Conservation (phyloP, 2,797 vertebrate species). For the Falco biarmicus region DNA sequence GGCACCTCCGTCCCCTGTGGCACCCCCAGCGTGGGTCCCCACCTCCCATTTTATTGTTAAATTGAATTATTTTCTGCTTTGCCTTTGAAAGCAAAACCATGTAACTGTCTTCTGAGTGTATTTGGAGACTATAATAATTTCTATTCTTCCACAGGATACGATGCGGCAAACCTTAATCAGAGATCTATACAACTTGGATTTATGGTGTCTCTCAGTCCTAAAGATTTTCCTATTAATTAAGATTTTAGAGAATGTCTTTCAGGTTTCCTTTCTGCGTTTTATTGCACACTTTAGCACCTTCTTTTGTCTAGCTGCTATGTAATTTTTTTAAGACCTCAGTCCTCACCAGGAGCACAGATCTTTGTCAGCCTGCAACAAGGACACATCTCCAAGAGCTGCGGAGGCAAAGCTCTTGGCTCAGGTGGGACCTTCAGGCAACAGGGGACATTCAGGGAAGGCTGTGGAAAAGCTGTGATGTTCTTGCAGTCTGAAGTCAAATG, state of each 20-base stretch:
- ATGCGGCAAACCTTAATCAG: constrained; percentile 47
- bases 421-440: neutral
- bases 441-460: neutral
- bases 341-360: neutral
- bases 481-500: neutral
- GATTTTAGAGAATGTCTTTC: constrained; percentile 48
- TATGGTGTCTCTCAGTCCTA: constrained; percentile 45
- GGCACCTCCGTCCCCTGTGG: neutral
- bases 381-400: rapidly evolving
- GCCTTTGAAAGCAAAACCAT: constrained; percentile 61
- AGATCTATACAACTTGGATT: constrained; percentile 21
- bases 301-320: neutral
- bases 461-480: neutral
- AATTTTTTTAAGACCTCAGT: neutral
- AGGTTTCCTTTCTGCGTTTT: constrained; percentile 47
- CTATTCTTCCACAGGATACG: constrained; percentile 32
- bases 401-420: neutral
- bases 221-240: constrained; percentile 70
- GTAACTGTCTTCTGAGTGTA: constrained; percentile 57
- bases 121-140: constrained; percentile 62
- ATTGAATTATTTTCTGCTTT: constrained; percentile 71
- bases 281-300: constrained; percentile 40
- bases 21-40: neutral
- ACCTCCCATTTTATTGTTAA: constrained; percentile 33
- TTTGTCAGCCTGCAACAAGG: neutral